Conservation (phyloP, 2,888 invertebrate genomes). For the Cryptus armator region DNA sequence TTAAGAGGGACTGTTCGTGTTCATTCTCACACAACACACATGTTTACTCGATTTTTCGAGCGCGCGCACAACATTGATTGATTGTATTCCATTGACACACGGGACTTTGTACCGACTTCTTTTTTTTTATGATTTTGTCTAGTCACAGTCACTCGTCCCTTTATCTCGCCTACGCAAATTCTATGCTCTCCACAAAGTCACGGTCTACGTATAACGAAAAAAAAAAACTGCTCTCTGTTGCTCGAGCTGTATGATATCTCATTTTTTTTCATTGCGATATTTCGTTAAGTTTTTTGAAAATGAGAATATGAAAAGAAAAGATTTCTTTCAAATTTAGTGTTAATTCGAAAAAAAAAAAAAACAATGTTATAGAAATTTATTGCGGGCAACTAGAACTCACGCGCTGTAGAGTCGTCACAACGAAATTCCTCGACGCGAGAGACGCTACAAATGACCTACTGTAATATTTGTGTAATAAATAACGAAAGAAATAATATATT, state of each 20-base stretch:
- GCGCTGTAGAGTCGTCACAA: neutral
- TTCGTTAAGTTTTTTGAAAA: neutral
- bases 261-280: slow-evolving; percentile 41
- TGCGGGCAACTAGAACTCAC: no score
- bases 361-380: neutral
- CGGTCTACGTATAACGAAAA: slow-evolving; percentile 12
- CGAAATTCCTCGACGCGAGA: neutral
- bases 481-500: neutral
- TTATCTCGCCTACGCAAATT: neutral
- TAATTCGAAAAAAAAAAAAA: neutral
- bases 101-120: neutral
- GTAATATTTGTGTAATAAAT: neutral
- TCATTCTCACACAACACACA: slow-evolving; percentile 13
- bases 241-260: slow-evolving; percentile 60
- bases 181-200: neutral
- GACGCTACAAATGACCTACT: neutral
- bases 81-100: neutral
- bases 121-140: neutral
- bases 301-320: neutral
- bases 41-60: neutral
- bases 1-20: no score
- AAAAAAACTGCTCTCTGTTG: slow-evolving; percentile 29
- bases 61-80: slow-evolving; percentile 16
- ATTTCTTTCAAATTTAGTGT: neutral
- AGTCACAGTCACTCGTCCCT: slow-evolving; percentile 6